Evolutionary conservation across 2,113 vertebrate genomes (phyloP), one percentile per base, ranked within the genome.

Genomic region (Phoenicopterus ruber): DNA sequence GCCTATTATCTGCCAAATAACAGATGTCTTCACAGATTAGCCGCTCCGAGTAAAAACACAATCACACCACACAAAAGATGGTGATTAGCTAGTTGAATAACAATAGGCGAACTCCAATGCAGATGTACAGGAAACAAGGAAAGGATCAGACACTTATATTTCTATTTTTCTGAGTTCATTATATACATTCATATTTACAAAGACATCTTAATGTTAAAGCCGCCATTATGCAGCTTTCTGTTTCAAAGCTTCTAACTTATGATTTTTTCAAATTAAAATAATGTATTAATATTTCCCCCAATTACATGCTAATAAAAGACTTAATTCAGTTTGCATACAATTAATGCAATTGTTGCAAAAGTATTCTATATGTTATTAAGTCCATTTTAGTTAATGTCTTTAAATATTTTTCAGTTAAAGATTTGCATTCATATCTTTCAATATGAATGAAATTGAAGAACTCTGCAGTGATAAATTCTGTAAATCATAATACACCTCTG

Each of bases 81-180:
- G 66, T 98, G 98, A 98, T 98, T 97, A 98, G 97, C 97, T 97
- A 92, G 96, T 97, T 97, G 97, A 98, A 94, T 97, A 97, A 96
- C 96, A 98, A 96, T 93, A 92, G 88, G 42, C 77, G 5, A 70
- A 96, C 94, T 96, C 96, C 65, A 87, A 40, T 66, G 70, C 97
- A 98, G 96, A 97, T 97, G 95, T 96, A 94, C 95, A 88, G 81
- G 86, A 96, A 96, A 96, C 82, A 96, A 97, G 94, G 65, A 84
- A 91, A 76, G 77, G 88, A 90, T 97, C 90, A 94, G 95, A 87
- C 84, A 66, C 70, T 95, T 81, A 71, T 13, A 34, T 91, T 94
- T 96, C 92, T 96, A 13, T 96, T 98, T 97, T 95, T 91, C 88
- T 20, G 61, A 81, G 83, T 97, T 98, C 90, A 95, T 97, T 97